A percentile compares a stretch with the other conserved stretches of the same genome.
These are phyloP conservation scores for Macrotus californicus DNA, from an alignment of 2,113 vertebrate species.

Conservation along the genomic window DNA sequence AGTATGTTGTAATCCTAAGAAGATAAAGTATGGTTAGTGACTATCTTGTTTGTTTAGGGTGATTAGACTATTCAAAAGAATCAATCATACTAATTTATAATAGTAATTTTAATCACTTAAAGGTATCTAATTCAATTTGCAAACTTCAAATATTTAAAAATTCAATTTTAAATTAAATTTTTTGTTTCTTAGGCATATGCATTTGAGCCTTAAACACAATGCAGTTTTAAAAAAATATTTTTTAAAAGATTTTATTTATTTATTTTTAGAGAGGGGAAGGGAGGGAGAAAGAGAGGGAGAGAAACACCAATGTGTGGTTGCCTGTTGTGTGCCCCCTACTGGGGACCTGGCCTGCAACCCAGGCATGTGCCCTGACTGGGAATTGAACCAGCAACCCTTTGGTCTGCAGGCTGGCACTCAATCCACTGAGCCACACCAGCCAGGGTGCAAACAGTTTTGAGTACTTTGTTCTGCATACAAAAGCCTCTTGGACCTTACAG, in stretches of 20 bases:
- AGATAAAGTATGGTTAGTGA: background rate
- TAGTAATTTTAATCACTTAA: constrained; percentile 4
- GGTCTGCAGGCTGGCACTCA: no score
- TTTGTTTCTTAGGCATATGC: background rate
- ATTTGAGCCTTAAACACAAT: constrained; percentile 12
- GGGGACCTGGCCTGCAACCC: no score
- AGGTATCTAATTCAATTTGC: background rate
- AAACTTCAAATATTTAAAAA: background rate
- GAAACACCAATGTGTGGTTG: no score
- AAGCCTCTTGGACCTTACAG: background rate
- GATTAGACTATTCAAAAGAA: background rate
- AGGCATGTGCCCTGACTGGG: no score
- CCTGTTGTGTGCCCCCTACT: no score
- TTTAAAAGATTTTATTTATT: no score
- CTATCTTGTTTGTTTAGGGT: background rate
- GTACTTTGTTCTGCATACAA: background rate
- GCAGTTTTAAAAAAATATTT: no score
- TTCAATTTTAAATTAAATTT: background rate
- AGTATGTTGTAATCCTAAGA: background rate
- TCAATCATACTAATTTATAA: constrained; percentile 1
- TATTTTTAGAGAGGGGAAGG: no score
- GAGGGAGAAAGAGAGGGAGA: no score
- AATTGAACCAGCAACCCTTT: no score
- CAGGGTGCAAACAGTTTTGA: background rate
- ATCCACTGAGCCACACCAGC: no score